These are phyloP conservation scores for Hydraecia micacea DNA, from an alignment of 2,888 invertebrate genomes.

Conservation along the genomic window DNA sequence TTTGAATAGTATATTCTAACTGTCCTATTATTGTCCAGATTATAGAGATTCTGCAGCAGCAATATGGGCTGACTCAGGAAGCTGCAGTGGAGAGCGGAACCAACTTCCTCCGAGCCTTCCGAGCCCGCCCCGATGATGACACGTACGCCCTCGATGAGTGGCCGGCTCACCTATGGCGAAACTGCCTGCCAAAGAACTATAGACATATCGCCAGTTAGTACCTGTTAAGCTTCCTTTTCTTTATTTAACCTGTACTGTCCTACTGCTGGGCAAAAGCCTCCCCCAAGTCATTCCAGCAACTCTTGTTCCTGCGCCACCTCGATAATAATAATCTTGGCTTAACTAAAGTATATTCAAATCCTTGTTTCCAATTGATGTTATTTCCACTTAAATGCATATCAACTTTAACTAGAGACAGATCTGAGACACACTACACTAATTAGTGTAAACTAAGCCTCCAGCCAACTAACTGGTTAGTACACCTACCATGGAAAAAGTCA, in stretches of 20 bases:
- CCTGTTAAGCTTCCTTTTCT: slow-evolving; percentile 23
- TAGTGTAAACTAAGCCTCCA: too few species aligned
- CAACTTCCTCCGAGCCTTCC: slow-evolving; percentile 93
- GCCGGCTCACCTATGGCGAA: slow-evolving; percentile 94
- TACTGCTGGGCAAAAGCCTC: not conserved
- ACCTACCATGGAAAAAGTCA: not conserved
- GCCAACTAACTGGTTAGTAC: too few species aligned
- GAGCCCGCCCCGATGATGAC: slow-evolving; percentile 95
- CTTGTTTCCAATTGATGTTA: not conserved
- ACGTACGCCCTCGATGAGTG: slow-evolving; percentile 93
- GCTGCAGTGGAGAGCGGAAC: slow-evolving; percentile 92
- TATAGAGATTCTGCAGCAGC: slow-evolving; percentile 88
- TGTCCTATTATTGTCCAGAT: slow-evolving; percentile 78
- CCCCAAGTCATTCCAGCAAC: too few species aligned
- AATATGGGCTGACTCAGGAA: slow-evolving; percentile 92
- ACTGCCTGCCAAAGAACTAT: slow-evolving; percentile 93
- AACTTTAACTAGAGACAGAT: too few species aligned
- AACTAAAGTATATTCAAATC: not conserved
- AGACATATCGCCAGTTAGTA: slow-evolving; percentile 92
- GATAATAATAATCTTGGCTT: too few species aligned
- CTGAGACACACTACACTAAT: too few species aligned
- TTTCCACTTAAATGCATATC: too few species aligned
- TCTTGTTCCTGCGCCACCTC: too few species aligned
- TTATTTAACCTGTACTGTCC: too few species aligned
- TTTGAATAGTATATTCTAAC: not conserved